Base-by-base conservation (phyloP, 2,888 invertebrate species). In the Heliconius sara region DNA sequence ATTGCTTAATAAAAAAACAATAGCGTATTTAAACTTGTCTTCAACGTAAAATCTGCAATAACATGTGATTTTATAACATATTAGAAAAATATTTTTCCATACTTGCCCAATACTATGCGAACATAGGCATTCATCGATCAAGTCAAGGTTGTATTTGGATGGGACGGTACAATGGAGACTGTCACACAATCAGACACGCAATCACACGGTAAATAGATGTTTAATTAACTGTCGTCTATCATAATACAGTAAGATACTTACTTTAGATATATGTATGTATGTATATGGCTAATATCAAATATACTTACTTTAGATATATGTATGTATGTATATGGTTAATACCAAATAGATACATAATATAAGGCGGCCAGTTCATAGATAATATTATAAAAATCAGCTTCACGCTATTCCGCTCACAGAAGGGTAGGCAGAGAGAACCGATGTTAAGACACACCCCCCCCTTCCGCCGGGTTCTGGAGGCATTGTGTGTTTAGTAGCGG, bases 171-270 rank as follows among this genome's bases (percentile, higher is more conserved):
- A 82, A 83, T 81, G 82, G 80, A 83, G 83, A 83, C 85, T 84
- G 84, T 85, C 88, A 85, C 85, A 86, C 87, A 88, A 90, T 89
- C 84, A 82, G 84, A 85, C 85, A 87, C 87, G 90, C 90, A 89
- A 89, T 87, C 86, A 83, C 81, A 85, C 84, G 84, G 86, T 88
- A 90, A 88, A 91, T 90, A 89, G 85, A 84, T 87, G 84, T 87
- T 87, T 90, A 91, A 92, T 92, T 90, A 91, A 85, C 89, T 89
- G 88, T 88, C 88, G 65, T 89, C 89, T 57, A 83, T 80, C 78
- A 77, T 57, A 57, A 57, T 43, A 68, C 34, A 83, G 85, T 89
- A 88, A 83, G 81, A 87, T 83, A 84, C 77, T 73, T 66, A 65
- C 75, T 10, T 47, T 27, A 63, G 10, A 19, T 39, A 67, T 39